Percentiles rank a stretch among this genome's conserved stretches.
Evolutionary conservation across 1,140 invertebrate genomes (phyloP).

Genomic region (Dicyema japonicum): DNA sequence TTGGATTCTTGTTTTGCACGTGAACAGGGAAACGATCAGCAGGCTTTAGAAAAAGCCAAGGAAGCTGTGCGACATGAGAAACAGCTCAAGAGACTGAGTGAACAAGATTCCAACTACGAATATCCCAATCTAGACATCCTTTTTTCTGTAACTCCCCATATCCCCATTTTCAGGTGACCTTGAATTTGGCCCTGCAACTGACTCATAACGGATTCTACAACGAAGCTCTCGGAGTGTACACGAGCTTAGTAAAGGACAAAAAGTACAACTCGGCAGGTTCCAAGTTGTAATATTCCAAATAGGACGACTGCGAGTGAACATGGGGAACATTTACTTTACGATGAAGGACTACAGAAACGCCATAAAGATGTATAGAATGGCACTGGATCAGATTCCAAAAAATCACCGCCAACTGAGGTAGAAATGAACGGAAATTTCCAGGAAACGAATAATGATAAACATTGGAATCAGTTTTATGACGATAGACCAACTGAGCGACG

Average conservation of each 20-base stretch:
- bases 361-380: constrained; percentile 85
- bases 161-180: constrained; percentile 34
- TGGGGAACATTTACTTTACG: constrained; percentile 84
- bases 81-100: constrained; percentile 49
- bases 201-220: constrained; percentile 62
- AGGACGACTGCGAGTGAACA: constrained; percentile 67
- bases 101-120: constrained; percentile 50
- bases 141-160: constrained; percentile 34
- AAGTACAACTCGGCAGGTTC: constrained; percentile 19
- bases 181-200: constrained; percentile 69
- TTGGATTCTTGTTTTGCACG: constrained; percentile 40
- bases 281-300: constrained; percentile 16
- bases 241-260: constrained; percentile 28
- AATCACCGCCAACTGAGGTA: constrained; percentile 56
- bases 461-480: constrained; percentile 73
- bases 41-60: constrained; percentile 58
- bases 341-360: constrained; percentile 71
- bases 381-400: constrained; percentile 61
- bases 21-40: constrained; percentile 26
- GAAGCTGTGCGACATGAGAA: constrained; percentile 63
- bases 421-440: constrained; percentile 17
- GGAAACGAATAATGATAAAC: constrained; percentile 87
- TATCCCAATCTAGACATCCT: constrained; percentile 64
- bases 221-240: constrained; percentile 73
- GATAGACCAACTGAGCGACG: constrained; percentile 74